These are phyloP conservation scores for Chouioia cunea DNA, from an alignment of 2,888 invertebrate genomes.

Conservation along the genomic window DNA sequence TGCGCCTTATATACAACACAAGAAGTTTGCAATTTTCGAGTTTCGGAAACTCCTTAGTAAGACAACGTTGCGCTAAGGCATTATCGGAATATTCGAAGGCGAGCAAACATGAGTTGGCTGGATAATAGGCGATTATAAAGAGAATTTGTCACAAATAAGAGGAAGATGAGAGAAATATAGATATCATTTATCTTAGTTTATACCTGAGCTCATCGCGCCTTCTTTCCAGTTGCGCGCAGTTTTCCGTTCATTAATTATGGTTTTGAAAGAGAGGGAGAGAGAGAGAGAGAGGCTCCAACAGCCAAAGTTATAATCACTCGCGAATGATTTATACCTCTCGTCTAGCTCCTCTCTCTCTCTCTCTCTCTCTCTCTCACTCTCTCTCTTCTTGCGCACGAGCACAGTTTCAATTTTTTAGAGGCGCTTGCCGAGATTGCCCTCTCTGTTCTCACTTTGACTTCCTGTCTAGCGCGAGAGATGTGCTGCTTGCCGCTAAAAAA, in stretches of 20 bases:
- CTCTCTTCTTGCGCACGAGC: too few species aligned
- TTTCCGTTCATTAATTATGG: conserved; percentile 44
- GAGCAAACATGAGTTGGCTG: not conserved
- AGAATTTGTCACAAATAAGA: conserved; percentile 28
- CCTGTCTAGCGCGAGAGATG: too few species aligned
- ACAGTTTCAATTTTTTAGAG: too few species aligned
- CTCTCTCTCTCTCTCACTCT: too few species aligned
- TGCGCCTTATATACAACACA: too few species aligned
- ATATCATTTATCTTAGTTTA: conserved; percentile 42
- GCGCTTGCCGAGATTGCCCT: too few species aligned
- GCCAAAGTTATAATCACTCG: conserved; percentile 32
- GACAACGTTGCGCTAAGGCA: not conserved
- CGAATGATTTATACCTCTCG: conserved; percentile 34
- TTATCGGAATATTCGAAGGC: conserved; percentile 26
- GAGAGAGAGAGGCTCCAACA: conserved; percentile 3
- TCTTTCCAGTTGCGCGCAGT: conserved; percentile 29
- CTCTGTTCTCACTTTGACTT: too few species aligned
- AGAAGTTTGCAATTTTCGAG: conserved; percentile 10
- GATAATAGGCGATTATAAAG: conserved; percentile 41
- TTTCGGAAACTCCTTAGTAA: conserved; percentile 13
- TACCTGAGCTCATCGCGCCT: not conserved
- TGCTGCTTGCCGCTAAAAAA: too few species aligned
- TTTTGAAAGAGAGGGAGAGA: conserved; percentile 4
- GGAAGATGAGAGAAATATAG: too few species aligned
- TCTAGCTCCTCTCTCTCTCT: not conserved